Percentiles rank a stretch among this genome's conserved stretches.
Evolutionary conservation across 2,113 vertebrate species (phyloP).

Genomic region (Gambusia affinis): DNA sequence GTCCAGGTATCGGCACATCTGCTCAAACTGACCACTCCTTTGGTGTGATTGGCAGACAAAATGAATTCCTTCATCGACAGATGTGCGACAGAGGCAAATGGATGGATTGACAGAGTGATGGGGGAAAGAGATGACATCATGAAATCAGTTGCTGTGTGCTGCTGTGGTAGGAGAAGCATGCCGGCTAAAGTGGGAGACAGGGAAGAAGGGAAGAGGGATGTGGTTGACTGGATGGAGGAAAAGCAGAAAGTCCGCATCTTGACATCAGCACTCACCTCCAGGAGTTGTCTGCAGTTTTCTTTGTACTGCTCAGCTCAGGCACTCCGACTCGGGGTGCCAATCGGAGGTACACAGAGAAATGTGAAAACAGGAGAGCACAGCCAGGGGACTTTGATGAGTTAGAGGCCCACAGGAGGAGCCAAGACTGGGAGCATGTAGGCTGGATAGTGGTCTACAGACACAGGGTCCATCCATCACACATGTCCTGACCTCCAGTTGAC

Average conservation of each 20-base stretch:
- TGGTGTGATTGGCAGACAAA: slow-evolving; percentile 75
- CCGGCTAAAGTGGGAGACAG: background rate
- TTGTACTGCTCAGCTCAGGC: slow-evolving; percentile 22
- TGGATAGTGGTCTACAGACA: slow-evolving; percentile 59
- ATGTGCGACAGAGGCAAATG: slow-evolving; percentile 66
- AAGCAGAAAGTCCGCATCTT: slow-evolving; percentile 31
- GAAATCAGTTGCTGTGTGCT: slow-evolving; percentile 29
- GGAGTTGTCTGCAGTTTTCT: slow-evolving; percentile 32
- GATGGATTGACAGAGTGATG: slow-evolving; percentile 74
- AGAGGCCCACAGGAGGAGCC: slow-evolving; percentile 64
- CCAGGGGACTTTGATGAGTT: slow-evolving; percentile 34
- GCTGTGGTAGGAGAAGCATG: slow-evolving; percentile 9
- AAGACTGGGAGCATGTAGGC: slow-evolving; percentile 38
- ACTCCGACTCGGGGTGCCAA: slow-evolving; percentile 31
- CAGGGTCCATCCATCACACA: slow-evolving; percentile 80
- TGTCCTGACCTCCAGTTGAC: slow-evolving; percentile 76
- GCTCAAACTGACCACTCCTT: slow-evolving; percentile 68
- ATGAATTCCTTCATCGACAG: slow-evolving; percentile 78
- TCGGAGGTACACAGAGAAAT: slow-evolving; percentile 44
- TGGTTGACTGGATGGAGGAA: slow-evolving; percentile 24
- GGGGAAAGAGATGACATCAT: slow-evolving; percentile 67
- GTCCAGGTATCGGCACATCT: slow-evolving; percentile 74
- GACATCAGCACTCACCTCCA: slow-evolving; percentile 62
- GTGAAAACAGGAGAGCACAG: slow-evolving; percentile 37
- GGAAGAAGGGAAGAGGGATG: slow-evolving; percentile 12